Base-by-base conservation (phyloP, 2,888 invertebrate genomes). In the Clunio marinus region DNA sequence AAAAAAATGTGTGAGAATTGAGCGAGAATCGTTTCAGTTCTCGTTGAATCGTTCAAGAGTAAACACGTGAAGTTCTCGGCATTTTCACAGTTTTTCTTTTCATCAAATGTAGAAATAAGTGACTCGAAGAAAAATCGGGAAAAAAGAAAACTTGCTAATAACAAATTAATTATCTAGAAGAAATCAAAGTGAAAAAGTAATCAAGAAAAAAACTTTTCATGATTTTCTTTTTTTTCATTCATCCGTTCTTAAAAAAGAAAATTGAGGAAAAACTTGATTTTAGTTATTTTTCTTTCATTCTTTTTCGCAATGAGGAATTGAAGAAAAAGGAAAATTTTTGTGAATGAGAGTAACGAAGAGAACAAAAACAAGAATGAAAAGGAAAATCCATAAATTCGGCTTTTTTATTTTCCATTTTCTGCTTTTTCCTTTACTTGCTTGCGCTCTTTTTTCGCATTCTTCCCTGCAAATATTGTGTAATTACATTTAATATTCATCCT, bases 11-110 rank as follows among this genome's bases (percentile, higher is more conserved):
- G n/a, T n/a, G n/a, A 15, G 25, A 27, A 57, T 25, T 13, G 63
- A 45, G 27, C 10, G 28, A 60, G 17, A 4, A n/a, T 51, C n/a
- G n/a, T 45, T 45, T 63, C 63, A 63, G 63, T 63, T 63, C 46
- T 63, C 63, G 46, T 15, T 63, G 45, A 17, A 46, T 17, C 45
- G 63, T 27, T 45, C n/a, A 24, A 3, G 63, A 27, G 24, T 63
- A 10, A 41, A 41, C 46, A 63, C 45, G 63, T 46, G 15, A 37
- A 37, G 24, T 35, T 60, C 51, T 22, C 51, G 51, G 5, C 22
- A 8, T 51, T 51, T 22, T 13, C 5, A 17, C 17, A 51, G 13
- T 51, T 17, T 51, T 41, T 3, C 41, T 22, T n/a, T n/a, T n/a
- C n/a, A n/a, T n/a, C 17, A 51, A 7, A 51, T 51, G 3, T 3